phyloP scores from a whole-genome alignment of 92 coral and sea anemone genomes.

The Palythoa caribaeorum region DNA sequence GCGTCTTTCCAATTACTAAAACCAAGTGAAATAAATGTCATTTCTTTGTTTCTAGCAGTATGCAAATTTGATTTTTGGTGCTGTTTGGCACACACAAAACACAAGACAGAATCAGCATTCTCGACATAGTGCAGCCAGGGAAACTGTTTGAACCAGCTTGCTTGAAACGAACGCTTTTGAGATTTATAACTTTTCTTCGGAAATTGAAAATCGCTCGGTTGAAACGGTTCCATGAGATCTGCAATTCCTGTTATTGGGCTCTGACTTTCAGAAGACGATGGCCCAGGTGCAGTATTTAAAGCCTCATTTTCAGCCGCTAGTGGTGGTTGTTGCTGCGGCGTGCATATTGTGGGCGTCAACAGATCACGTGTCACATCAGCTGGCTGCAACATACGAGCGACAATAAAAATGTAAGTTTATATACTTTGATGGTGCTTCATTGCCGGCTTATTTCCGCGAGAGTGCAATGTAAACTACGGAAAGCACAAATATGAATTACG shows the following conservation, averaged over 20 bases:
- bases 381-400: slow-evolving; percentile 13
- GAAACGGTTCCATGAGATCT: slow-evolving; percentile 41
- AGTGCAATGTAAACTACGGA: not conserved
- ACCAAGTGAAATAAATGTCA: slow-evolving; percentile 57
- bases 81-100: slow-evolving; percentile 64
- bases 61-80: slow-evolving; percentile 63
- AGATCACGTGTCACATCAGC: slow-evolving; percentile 31
- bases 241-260: slow-evolving; percentile 36
- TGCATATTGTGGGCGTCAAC: slow-evolving; percentile 28
- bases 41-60: slow-evolving; percentile 72
- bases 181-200: slow-evolving; percentile 61
- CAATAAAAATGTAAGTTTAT: slow-evolving; percentile 14
- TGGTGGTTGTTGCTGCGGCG: slow-evolving; percentile 27
- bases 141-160: slow-evolving; percentile 75
- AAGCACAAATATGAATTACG: not conserved
- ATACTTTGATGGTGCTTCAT: slow-evolving; percentile 18
- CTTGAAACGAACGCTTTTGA: slow-evolving; percentile 69
- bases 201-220: slow-evolving; percentile 71
- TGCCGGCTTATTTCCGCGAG: slow-evolving; percentile 7
- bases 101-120: slow-evolving; percentile 69
- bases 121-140: slow-evolving; percentile 83
- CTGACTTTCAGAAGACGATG: slow-evolving; percentile 24
- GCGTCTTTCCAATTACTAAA: slow-evolving; percentile 81
- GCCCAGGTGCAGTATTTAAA: slow-evolving; percentile 32
- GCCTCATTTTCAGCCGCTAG: slow-evolving; percentile 31